Base-by-base conservation (phyloP, 2,888 invertebrate genomes). In the Mesorhabditis belari region DNA sequence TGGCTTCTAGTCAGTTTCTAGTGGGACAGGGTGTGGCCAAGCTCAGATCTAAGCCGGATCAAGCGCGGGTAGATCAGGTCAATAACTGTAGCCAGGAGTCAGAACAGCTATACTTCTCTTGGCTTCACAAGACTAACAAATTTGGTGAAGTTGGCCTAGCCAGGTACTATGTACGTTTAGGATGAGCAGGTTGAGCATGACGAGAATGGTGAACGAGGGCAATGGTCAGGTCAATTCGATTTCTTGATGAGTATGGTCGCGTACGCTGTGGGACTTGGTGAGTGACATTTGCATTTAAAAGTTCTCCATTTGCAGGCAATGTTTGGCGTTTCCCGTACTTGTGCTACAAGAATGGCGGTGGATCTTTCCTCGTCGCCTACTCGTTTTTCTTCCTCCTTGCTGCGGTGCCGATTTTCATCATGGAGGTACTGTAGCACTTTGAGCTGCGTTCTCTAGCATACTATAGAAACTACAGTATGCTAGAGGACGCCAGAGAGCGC, bases 251-350 rank as follows among this genome's bases (percentile, higher is more conserved):
- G 74, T 52, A 77, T 80, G 79, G 69, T 80, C 19, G 80, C 80
- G 9, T 80, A 81, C 57, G 80, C 80, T 4, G 78, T 80, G 5
- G 80, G 80, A 26, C 68, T 81, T n/a, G 80, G 78, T 77, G 44
- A 49, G 67, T 55, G 23, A 17, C 6, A 12, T 17, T 17, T 19
- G 12, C 23, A 26, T 35, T 35, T 17, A 49, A 51, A 23, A 6
- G 23, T 27, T 21, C 17, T 35, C 5, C 51, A 17, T 49, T 27
- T 71, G 60, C 54, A 77, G 75, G 79, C 6, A 79, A 79, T 59
- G 79, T 80, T 29, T 80, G 80, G 81, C 69, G 80, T 6, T 80
- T 80, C 61, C 80, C 80, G 3, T 80, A 80, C 65, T 69, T 80
- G 5, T 81, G 81, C 65, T 80, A 71, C 69, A 78, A 79, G 63